Base-by-base conservation (phyloP, 1,140 invertebrate genomes). In the Cardiocondyla obscurior region DNA sequence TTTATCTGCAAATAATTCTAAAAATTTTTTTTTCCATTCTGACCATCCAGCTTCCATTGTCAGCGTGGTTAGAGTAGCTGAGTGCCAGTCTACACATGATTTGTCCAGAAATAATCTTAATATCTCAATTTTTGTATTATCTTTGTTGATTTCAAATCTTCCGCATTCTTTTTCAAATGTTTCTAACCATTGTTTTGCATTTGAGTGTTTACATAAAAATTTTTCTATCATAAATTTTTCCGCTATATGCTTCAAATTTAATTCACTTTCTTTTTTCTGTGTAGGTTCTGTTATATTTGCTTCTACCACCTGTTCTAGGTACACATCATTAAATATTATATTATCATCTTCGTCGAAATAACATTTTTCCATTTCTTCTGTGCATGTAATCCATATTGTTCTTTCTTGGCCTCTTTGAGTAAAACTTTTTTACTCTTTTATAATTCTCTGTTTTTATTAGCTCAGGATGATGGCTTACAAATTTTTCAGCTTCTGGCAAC, bases 181-280 rank as follows among this genome's bases (percentile, higher is more conserved):
- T 25, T 28, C 25, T 28, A 65, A 16, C 62, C 62, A 65, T 25
- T 65, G 33, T 14, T 46, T 14, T 2, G 22, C 16, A n/a, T 65
- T 30, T 46, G 62, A 1, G 4, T 39, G 5, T 6, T 65, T 65
- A 3, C 30, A 10, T 0, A 25, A 19, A 19, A 30, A 67, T 67
- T 67, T 67, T 19, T 67, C 64, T 12, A 67, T 19, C 7, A 49
- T 19, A 25, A 67, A 67, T 10, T 67, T 67, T 30, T 67, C 64
- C 30, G 44, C 7, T 12, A 67, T 67, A 12, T 42, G 14, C 33
- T 67, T 67, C 19, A 67, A 19, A 33, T 19, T 67, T 12, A 36
- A 12, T 42, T 42, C 8, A 14, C 12, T 42, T 12, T 42, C 39
- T 8, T 42, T 42, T 42, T 42, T 42, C 8, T 42, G 39, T 42